Conservation (phyloP, 1,140 invertebrate genomes). For the Lordiphosa clarofinis region DNA sequence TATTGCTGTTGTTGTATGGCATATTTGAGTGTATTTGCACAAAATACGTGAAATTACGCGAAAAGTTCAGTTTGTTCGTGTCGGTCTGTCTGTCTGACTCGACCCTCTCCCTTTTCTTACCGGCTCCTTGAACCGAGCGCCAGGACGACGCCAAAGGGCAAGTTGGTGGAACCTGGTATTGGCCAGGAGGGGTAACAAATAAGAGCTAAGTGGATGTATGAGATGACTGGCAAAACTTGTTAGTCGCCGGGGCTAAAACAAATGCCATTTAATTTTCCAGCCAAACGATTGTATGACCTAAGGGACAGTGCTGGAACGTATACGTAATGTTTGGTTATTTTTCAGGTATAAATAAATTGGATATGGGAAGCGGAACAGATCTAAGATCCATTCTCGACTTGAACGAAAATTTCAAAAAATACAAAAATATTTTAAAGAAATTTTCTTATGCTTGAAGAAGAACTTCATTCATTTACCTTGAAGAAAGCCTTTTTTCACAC, state of each 20-base stretch:
- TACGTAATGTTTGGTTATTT: no score
- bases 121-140: conserved; percentile 17
- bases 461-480: background rate
- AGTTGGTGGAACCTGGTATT: conserved; percentile 10
- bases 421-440: no score
- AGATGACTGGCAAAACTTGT: conserved; percentile 42
- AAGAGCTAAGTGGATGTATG: conserved; percentile 30
- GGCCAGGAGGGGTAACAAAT: conserved; percentile 12
- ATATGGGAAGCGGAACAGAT: no score
- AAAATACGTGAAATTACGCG: conserved; percentile 76
- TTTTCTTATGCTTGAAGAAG: no score
- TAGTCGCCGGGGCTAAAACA: no score
- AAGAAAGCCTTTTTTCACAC: conserved; percentile 18
- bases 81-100: conserved; percentile 3
- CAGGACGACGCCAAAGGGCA: conserved; percentile 42
- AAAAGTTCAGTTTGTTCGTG: conserved; percentile 49
- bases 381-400: no score
- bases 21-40: conserved; percentile 73
- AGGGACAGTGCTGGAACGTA: no score
- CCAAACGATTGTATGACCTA: conserved; percentile 30
- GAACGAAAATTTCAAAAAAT: no score
- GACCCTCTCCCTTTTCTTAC: background rate
- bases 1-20: conserved; percentile 40
- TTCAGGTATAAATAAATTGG: background rate
- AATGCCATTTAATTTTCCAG: conserved; percentile 63